Conservation (phyloP, 2,113 vertebrate genomes). For the Fulica atra region DNA sequence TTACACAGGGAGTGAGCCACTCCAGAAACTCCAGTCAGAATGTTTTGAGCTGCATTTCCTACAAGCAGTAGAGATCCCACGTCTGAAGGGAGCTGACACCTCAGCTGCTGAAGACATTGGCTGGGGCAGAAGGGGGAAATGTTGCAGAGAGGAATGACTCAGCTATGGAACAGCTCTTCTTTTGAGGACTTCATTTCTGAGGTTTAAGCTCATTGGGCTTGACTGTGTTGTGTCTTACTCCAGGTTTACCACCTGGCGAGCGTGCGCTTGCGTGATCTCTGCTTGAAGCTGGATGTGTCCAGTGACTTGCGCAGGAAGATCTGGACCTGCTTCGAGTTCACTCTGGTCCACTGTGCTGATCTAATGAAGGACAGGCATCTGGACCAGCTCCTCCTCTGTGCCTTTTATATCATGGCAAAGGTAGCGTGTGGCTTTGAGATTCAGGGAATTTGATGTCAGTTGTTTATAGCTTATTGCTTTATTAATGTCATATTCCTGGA, state of each 20-base stretch:
- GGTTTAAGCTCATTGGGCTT: background rate
- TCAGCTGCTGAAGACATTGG: background rate
- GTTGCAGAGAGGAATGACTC: background rate
- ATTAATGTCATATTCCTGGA: background rate
- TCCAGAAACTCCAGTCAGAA: background rate
- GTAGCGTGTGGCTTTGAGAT: slow-evolving; percentile 53
- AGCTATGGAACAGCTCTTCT: background rate
- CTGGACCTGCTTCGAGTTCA: slow-evolving; percentile 95
- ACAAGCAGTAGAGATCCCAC: background rate
- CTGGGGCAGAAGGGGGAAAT: too few species aligned
- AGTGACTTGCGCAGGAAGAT: slow-evolving; percentile 91
- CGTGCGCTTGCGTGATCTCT: slow-evolving; percentile 91
- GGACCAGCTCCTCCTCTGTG: slow-evolving; percentile 95
- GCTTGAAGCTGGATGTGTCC: slow-evolving; percentile 88
- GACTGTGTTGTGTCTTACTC: background rate
- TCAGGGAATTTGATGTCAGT: background rate
- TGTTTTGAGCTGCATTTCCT: background rate
- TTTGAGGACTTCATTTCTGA: background rate
- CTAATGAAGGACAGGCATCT: slow-evolving; percentile 93
- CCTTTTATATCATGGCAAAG: slow-evolving; percentile 93
- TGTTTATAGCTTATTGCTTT: background rate
- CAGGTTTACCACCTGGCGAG: slow-evolving; percentile 97
- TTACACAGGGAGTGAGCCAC: background rate
- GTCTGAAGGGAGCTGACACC: background rate
- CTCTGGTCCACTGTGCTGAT: slow-evolving; percentile 86